Evolutionary conservation across 2,888 invertebrate species (phyloP).

Genomic region (Ochropleura leucogaster): DNA sequence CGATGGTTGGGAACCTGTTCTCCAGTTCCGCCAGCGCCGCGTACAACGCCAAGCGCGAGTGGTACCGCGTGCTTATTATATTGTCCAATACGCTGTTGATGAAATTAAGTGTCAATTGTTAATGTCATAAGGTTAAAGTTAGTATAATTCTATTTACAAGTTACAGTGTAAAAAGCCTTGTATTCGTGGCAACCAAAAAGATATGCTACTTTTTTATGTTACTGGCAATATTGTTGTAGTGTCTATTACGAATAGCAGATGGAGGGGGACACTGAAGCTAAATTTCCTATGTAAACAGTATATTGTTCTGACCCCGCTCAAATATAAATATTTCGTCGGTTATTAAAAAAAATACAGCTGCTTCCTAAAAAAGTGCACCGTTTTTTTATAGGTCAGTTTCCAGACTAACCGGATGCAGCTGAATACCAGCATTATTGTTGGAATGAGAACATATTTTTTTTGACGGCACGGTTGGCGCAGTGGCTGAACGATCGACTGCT

Average conservation of each 20-base stretch:
- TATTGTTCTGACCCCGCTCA: no score
- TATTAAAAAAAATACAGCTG: no score
- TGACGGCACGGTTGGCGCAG: no score
- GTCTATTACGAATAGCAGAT: not conserved
- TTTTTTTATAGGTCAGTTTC: no score
- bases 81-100: constrained; percentile 90
- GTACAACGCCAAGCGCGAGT: constrained; percentile 92
- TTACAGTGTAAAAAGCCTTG: not conserved
- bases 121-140: no score
- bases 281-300: not conserved
- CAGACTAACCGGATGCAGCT: no score
- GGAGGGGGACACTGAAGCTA: not conserved
- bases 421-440: no score
- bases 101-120: constrained; percentile 7
- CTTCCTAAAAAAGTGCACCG: no score
- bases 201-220: not conserved
- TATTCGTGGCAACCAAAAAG: not conserved
- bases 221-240: constrained; percentile 1
- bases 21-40: constrained; percentile 92
- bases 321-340: no score
- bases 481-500: no score
- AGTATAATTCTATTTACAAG: not conserved
- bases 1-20: constrained; percentile 92
- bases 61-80: constrained; percentile 92
- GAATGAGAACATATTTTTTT: no score